Evolutionary conservation across 2,797 vertebrate species (phyloP).

Genomic region (Anguilla pacifica): DNA sequence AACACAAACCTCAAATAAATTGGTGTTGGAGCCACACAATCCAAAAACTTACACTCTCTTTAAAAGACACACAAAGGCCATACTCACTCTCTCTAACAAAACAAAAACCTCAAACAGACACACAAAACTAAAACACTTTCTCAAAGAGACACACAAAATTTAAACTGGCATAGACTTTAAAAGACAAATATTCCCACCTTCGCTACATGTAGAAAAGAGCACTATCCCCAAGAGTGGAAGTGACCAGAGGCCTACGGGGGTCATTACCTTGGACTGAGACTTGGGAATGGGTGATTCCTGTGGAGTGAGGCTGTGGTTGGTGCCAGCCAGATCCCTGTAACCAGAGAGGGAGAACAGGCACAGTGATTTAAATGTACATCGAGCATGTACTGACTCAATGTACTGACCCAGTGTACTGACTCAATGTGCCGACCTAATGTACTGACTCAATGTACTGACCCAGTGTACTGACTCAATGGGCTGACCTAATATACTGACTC

Average conservation of each 20-base stretch:
- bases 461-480: neutral
- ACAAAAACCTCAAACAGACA: too few species aligned
- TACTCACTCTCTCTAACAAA: too few species aligned
- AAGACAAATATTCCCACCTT: neutral
- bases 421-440: too few species aligned
- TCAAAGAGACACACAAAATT: too few species aligned
- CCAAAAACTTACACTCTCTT: neutral
- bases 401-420: neutral
- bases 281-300: conserved; percentile 68
- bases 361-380: neutral
- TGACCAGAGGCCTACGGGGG: neutral
- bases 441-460: neutral
- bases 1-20: neutral
- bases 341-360: conserved; percentile 40
- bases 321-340: conserved; percentile 48
- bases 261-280: conserved; percentile 79
- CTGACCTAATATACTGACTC: neutral
- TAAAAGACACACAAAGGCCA: neutral
- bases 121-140: too few species aligned
- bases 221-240: conserved; percentile 4
- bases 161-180: too few species aligned
- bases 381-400: neutral
- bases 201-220: neutral
- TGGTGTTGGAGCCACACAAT: neutral
- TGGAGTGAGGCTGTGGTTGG: conserved; percentile 60